A percentile compares a stretch with the other conserved stretches of the same genome.
These are phyloP conservation scores for Thermophis baileyi DNA, from an alignment of 2,113 vertebrate species.

Conservation along the genomic window DNA sequence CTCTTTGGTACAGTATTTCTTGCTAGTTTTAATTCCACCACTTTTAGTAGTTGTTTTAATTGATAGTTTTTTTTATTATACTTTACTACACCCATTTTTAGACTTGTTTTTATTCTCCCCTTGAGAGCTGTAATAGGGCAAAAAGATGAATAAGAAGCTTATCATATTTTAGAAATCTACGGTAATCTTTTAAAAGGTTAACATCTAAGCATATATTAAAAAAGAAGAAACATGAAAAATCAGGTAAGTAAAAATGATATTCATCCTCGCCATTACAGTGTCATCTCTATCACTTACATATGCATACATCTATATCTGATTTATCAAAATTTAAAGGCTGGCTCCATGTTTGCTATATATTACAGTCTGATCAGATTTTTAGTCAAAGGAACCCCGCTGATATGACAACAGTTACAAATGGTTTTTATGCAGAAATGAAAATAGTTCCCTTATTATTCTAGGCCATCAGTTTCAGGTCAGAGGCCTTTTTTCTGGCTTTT, in stretches of 20 bases:
- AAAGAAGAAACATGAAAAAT: not conserved
- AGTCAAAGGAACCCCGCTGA: slow-evolving; percentile 14
- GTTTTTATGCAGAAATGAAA: slow-evolving; percentile 44
- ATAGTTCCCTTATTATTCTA: slow-evolving; percentile 49
- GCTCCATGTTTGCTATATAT: not conserved
- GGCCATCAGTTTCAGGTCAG: slow-evolving; percentile 48
- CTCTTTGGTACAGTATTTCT: not conserved
- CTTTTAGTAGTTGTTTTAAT: not conserved
- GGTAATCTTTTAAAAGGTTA: not conserved
- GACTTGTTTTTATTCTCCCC: not conserved
- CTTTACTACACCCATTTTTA: not conserved
- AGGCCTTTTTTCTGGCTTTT: slow-evolving; percentile 52
- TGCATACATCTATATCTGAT: not conserved
- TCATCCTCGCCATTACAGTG: not conserved
- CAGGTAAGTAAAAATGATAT: not conserved
- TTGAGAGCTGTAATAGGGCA: not conserved
- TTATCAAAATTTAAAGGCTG: slow-evolving; percentile 3
- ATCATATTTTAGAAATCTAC: not conserved
- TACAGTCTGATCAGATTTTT: not conserved
- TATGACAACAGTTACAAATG: slow-evolving; percentile 18
- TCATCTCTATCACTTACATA: not conserved
- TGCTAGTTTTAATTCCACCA: not conserved
- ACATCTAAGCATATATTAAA: not conserved
- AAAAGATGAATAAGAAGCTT: not conserved
- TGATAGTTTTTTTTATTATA: not conserved